Percentiles rank a stretch among this genome's conserved stretches.
These are phyloP conservation scores for Notarius quadriscutis DNA, from an alignment of 2,113 vertebrate species.

Conservation along the genomic window DNA sequence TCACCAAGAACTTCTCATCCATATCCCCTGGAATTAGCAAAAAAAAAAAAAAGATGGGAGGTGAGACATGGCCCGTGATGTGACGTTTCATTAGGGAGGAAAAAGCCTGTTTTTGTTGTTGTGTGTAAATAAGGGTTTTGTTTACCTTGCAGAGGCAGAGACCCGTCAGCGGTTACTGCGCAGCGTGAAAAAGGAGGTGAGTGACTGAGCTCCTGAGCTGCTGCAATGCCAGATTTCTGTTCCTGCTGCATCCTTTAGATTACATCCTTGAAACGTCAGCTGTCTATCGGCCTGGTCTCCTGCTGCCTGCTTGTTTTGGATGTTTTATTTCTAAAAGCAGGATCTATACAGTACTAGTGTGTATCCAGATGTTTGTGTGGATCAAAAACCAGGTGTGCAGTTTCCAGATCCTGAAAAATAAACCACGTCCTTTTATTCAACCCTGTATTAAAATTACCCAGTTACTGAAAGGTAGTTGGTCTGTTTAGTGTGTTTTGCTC, in stretches of 20 bases:
- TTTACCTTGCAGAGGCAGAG: slow-evolving; percentile 80
- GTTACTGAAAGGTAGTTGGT: too few species aligned
- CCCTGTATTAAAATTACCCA: too few species aligned
- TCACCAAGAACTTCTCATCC: background rate
- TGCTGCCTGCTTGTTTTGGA: background rate
- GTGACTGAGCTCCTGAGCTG: slow-evolving; percentile 50
- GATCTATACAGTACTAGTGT: background rate
- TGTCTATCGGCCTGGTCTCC: background rate
- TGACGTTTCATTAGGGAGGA: background rate
- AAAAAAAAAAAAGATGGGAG: slow-evolving; percentile 64
- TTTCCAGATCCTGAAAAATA: too few species aligned
- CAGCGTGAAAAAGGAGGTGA: slow-evolving; percentile 92
- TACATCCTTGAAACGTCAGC: background rate
- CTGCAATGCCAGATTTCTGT: background rate
- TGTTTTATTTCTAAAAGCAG: background rate
- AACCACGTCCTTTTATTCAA: too few species aligned
- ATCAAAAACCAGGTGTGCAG: too few species aligned
- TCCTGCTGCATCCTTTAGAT: background rate
- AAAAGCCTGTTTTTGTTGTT: slow-evolving; percentile 1
- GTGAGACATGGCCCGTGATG: slow-evolving; percentile 55
- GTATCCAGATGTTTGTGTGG: too few species aligned
- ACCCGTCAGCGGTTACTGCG: slow-evolving; percentile 89
- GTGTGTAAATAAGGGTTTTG: slow-evolving; percentile 58
- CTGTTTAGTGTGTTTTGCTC: too few species aligned
- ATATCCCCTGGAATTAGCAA: background rate